phyloP scores from a whole-genome alignment of 2,113 vertebrate genomes.

The Hystrix cristata region DNA sequence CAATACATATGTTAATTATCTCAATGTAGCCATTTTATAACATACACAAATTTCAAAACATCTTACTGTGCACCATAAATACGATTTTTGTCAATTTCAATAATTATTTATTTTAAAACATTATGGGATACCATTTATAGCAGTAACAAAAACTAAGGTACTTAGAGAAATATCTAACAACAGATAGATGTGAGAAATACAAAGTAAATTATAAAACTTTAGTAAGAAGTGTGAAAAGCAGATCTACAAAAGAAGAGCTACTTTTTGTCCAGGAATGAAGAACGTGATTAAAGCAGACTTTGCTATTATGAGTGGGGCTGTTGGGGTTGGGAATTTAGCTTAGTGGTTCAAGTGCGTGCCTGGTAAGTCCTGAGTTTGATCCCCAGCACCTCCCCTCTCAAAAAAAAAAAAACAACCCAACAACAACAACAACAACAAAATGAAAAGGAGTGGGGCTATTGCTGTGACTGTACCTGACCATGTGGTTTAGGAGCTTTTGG shows the following conservation, averaged over 20 bases:
- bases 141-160: neutral
- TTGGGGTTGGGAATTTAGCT: neutral
- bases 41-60: neutral
- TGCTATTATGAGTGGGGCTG: neutral
- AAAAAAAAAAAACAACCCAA: no score
- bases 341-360: no score
- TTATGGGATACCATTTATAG: neutral
- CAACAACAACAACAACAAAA: no score
- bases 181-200: neutral
- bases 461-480: neutral
- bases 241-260: neutral
- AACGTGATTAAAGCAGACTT: neutral
- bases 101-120: neutral
- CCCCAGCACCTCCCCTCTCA: no score
- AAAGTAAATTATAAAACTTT: conserved; percentile 21
- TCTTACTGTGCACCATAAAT: neutral
- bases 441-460: neutral
- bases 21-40: neutral
- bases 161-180: neutral
- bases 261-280: neutral
- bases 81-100: neutral
- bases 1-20: neutral
- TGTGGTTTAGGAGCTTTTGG: neutral
- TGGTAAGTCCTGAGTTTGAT: no score
- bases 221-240: neutral